phyloP scores from a whole-genome alignment of 1,140 invertebrate genomes.

The Zophobas morio region DNA sequence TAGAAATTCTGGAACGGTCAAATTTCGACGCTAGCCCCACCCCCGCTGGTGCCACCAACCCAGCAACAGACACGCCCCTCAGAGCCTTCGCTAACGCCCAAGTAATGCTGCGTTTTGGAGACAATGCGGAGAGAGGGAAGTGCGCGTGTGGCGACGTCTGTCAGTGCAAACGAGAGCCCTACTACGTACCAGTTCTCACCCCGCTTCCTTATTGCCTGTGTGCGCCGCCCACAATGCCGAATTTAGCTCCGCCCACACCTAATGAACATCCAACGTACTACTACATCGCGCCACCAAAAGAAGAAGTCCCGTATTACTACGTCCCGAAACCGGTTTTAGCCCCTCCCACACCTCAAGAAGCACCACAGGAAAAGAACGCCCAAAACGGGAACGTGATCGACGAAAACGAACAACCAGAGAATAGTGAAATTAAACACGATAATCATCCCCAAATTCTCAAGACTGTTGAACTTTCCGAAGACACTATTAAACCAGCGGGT shows the following conservation, averaged over 20 bases:
- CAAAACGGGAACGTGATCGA: constrained; percentile 10
- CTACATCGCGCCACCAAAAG: too few relatives aligned
- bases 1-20: constrained; percentile 18
- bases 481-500: neutral
- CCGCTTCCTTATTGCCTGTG: neutral
- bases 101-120: constrained; percentile 2
- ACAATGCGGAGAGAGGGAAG: neutral
- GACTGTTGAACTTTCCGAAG: neutral
- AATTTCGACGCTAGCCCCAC: constrained; percentile 7
- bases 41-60: neutral
- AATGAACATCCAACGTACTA: too few relatives aligned
- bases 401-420: neutral
- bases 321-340: too few relatives aligned
- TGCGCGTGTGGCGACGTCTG: constrained; percentile 12
- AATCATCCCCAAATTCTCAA: constrained; percentile 10
- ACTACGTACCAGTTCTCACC: neutral
- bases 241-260: too few relatives aligned
- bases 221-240: neutral
- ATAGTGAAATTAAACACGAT: constrained; percentile 8
- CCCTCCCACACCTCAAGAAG: too few relatives aligned
- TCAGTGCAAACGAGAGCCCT: neutral
- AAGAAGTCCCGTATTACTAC: too few relatives aligned
- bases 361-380: neutral
- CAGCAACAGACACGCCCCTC: neutral
- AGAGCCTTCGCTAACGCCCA: constrained; percentile 15